Evolutionary conservation across 2,113 vertebrate genomes (phyloP), one percentile per base, ranked within the genome.

Genomic region (Eclectus roratus): DNA sequence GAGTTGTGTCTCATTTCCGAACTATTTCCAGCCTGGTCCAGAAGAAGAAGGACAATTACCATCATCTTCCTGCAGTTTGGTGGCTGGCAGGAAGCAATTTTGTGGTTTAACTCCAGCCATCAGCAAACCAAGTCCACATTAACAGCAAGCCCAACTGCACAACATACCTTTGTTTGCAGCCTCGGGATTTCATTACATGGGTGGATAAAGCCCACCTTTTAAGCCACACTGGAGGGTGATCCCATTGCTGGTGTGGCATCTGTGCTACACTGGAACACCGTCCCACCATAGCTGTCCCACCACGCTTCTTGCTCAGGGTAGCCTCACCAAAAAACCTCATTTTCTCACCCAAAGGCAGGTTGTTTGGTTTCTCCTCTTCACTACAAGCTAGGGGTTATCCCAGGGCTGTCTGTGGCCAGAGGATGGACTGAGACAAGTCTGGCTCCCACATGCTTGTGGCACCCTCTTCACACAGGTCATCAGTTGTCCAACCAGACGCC

Each of bases 251-350:
- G 73, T 7, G 9, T 9, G 2, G 74, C 74, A 70, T 58, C 63
- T n/a, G 53, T 0, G 0, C 74, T 2, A 1, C 0, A 1, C 33
- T 72, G 23, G 2, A 58, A 37, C 29, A 37, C 13, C 2, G 0
- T 35, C 52, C 74, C 61, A 69, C 53, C 12, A 9, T 13, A 25
- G 3, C n/a, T 0, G 0, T 17, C 58, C 80, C 60, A 19, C 20
- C 1, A 2, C 1, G 1, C 28, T 74, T 50, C 53, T 50, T 19
- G 25, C 46, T 3, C 4, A 93, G 18, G 10, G 49, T 13, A 55
- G 44, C 17, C 15, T 7, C 3, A 11, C 44, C 2, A 0, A 85
- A 79, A 58, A 13, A 1, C 2, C 29, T 52, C 35, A 17, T 14
- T 85, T 80, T 65, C 52, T 63, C 50, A 17, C 81, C 70, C 50